Base-by-base conservation (phyloP, 1,140 invertebrate species). In the Drosophila subobscura region DNA sequence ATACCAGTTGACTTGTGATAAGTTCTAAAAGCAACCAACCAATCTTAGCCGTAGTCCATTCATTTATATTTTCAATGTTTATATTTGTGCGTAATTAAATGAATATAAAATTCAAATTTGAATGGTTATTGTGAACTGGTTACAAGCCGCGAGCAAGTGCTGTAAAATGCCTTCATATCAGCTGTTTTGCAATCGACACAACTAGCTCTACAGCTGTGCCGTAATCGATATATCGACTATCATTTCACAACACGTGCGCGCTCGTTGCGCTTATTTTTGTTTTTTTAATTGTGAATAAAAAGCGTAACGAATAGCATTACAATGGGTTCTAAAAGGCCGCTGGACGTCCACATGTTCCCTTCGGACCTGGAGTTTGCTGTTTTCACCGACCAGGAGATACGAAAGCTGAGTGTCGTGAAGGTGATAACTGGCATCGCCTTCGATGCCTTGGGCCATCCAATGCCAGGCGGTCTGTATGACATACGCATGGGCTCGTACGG, bases 401-500 rank as follows among this genome's bases (percentile, higher is more conserved):
- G 93, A 79, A 95, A 96, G 77, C 92, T 99, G 3, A 98, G 97
- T 92, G 96, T 98, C 0, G 93, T 96, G 0, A 96, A 98, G 92
- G 94, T 99, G 22, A 95, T 94, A 1, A 97, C 96, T 53, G 94
- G 96, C 0, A 91, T 96, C 55, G 95, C 96, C 1, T 98, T 99
- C 90, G 97, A 99, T 92, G 91, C 93, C 12, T 93, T 99, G 45
- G 96, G 96, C 0, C 95, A 98, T 93, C 95, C 97, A 2, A 92
- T 95, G 16, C 92, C 93, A 49, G 96, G 96, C 27, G 98, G 98
- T 25, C 92, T 99, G 0, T 98, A 99, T 91, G 98, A 99, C 92
- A 94, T 94, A 49, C 92, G 93, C 10, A 92, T 99, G 81, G 96
- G 96, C 4, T 94, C 95, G 3, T 88, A 84, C 58, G 92, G 92